Conservation (phyloP, 2,888 invertebrate species). For the Drosophila melanosoma region DNA sequence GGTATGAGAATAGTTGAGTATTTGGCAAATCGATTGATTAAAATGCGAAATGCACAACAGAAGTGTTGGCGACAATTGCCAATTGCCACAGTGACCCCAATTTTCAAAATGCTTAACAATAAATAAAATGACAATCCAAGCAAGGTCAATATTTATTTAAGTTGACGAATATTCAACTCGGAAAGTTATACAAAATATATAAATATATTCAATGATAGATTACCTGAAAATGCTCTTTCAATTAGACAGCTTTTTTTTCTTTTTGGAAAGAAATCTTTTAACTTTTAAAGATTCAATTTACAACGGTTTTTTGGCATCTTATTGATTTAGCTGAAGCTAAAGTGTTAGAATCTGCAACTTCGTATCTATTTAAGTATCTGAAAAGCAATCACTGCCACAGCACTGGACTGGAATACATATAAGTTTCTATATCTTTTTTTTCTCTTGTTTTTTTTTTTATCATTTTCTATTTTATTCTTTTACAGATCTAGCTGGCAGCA, state of each 20-base stretch:
- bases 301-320: background rate
- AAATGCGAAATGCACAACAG: constrained; percentile 38
- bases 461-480: background rate
- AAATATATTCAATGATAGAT: background rate
- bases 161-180: background rate
- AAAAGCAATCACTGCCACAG: constrained; percentile 37
- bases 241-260: background rate
- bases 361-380: constrained; percentile 32
- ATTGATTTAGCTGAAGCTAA: constrained; percentile 24
- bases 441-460: background rate
- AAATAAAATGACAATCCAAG: background rate
- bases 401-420: constrained; percentile 26
- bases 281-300: constrained; percentile 18
- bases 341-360: constrained; percentile 19
- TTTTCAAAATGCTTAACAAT: constrained; percentile 4
- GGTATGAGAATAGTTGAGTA: constrained; percentile 5
- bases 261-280: background rate
- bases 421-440: background rate
- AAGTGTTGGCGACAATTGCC: constrained; percentile 22
- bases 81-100: constrained; percentile 8
- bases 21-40: constrained; percentile 52
- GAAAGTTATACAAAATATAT: background rate
- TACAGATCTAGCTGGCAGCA: constrained; percentile 32
- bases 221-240: background rate
- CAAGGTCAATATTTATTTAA: background rate